These are phyloP conservation scores for Tachysurus vachellii DNA, from an alignment of 2,113 vertebrate genomes.

Conservation along the genomic window DNA sequence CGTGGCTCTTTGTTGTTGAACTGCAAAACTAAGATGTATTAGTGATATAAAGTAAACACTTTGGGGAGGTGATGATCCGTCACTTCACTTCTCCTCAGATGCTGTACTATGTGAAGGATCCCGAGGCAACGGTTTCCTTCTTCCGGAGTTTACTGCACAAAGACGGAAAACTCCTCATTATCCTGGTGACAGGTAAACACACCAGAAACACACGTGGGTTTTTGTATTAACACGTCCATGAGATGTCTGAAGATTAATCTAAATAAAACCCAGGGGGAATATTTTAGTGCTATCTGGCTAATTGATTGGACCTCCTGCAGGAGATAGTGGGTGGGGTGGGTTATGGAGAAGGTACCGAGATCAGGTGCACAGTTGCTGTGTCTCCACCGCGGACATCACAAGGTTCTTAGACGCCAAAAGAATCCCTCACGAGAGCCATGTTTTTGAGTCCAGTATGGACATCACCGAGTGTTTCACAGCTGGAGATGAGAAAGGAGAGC, in stretches of 20 bases:
- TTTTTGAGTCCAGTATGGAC: conserved; percentile 82
- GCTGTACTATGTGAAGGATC: conserved; percentile 89
- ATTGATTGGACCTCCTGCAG: conserved; percentile 58
- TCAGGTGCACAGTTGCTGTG: conserved; percentile 70
- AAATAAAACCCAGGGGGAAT: neutral
- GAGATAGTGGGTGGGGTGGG: conserved; percentile 77
- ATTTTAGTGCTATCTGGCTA: neutral
- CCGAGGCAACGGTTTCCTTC: conserved; percentile 77
- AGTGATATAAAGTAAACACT: neutral
- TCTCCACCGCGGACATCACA: conserved; percentile 75
- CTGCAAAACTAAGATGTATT: neutral
- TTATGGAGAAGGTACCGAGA: conserved; percentile 76
- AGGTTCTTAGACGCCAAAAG: conserved; percentile 73
- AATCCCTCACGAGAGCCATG: conserved; percentile 72
- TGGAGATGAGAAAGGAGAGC: conserved; percentile 80
- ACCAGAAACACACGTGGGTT: neutral
- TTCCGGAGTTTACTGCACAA: conserved; percentile 81
- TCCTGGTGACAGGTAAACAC: conserved; percentile 84
- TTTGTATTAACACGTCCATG: neutral
- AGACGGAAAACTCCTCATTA: conserved; percentile 83
- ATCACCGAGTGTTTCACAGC: conserved; percentile 87
- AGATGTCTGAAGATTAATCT: neutral
- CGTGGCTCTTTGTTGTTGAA: neutral
- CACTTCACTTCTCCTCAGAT: conserved; percentile 61
- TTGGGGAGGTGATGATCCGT: neutral